Base-by-base conservation (phyloP, 2,113 vertebrate genomes). In the Malurus melanocephalus region DNA sequence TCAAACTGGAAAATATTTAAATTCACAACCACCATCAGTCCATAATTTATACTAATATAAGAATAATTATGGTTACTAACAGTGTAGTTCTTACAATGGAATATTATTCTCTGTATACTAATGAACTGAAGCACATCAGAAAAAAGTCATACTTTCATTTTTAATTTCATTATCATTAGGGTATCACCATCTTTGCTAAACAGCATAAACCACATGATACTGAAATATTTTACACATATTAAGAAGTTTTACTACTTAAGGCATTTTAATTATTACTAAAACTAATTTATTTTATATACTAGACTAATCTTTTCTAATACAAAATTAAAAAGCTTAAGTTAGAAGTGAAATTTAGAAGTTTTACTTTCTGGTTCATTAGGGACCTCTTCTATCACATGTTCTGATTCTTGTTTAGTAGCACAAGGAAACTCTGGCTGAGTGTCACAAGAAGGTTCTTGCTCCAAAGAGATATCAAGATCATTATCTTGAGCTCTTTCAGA, bases 391-490 rank as follows among this genome's bases (percentile, higher is more conserved):
- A 9, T 9, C n/a, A 68, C 60, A 49, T 40, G 38, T 56, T 49
- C 82, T 5, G 7, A 66, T 38, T 52, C 77, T 30, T n/a, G 57
- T 9, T n/a, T 75, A 56, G 21, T 40, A 43, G 89, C 94, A 80
- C 21, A 69, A 38, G 32, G 19, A 60, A 55, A 42, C 61, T 97
- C 97, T 60, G 66, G 66, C 30, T 83, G 89, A 72, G 55, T 61
- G 42, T 91, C 94, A 80, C 42, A 88, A 42, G 38, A 20, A 56
- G 49, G 67, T 64, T 98, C 97, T 67, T 92, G 97, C 38, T 99
- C 99, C 91, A 98, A 59, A 21, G 98, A 98, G 83, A 99, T 93
- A 42, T 99, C 98, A 78, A 99, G 96, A 40, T 99, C 98, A 56
- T 97, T 97, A 88, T 99, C 98, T 64, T 96, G 97, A 85, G 95